Base-by-base conservation (phyloP, 2,797 vertebrate genomes). In the Myotis pilosus region DNA sequence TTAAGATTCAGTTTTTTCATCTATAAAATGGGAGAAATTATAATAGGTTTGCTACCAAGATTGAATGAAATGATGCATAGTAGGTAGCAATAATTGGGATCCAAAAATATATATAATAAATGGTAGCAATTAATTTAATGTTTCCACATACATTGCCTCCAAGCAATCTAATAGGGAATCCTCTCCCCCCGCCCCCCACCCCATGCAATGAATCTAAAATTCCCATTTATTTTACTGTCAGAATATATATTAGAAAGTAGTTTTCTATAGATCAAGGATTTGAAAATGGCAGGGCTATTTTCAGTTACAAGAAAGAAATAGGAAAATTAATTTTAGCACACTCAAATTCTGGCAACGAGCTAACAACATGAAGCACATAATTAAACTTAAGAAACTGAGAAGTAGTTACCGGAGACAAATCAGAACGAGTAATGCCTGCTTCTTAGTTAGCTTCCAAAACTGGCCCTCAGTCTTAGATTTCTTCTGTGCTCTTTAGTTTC, bases 341-440 rank as follows among this genome's bases (percentile, higher is more conserved):
- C 85, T 30, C 74, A 75, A 64, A 80, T 89, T 33, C 60, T 87
- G 82, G 82, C 51, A 95, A 72, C 2, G 53, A 83, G 23, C 86
- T 96, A 95, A 44, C 5, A 82, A 92, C 87, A 87, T 0, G 80
- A 95, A 95, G 78, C 92, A 74, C 95, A 94, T 36, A 57, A 89
- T 80, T 71, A 95, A 91, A 85, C 49, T 66, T 51, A 53, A 80
- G 78, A 84, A 96, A 95, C 57, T 94, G 62, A 97, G 96, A 89
- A 93, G 49, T 41, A 87, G 53, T 38, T 95, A 87, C 76, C 79
- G 81, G 66, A 12, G 0, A 75, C 66, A 96, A 68, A 94, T 87
- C 38, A 41, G 89, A 94, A 92, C 85, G 81, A 93, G 88, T 71
- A 93, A 94, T 90, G 86, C 82, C 3, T 76, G 64, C 20, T 87